phyloP scores from a whole-genome alignment of 2,888 invertebrate genomes.

The Macaria liturata region DNA sequence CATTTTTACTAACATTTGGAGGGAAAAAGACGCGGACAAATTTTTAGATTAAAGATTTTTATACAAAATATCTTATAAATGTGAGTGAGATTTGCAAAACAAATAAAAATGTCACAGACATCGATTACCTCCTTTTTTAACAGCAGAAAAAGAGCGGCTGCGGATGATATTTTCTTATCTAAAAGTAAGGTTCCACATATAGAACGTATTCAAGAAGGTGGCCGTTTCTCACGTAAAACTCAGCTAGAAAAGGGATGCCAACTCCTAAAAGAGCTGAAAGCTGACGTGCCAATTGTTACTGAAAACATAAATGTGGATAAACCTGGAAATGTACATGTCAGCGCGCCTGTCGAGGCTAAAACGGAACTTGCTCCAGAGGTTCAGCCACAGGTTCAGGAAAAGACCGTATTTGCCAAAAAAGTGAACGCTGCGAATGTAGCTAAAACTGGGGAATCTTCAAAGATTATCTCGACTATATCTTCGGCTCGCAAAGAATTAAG shows the following conservation, averaged over 20 bases:
- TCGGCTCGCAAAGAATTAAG: slow-evolving; percentile 84
- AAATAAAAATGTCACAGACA: slow-evolving; percentile 87
- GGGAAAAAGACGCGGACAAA: slow-evolving; percentile 42
- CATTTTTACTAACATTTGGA: slow-evolving; percentile 39
- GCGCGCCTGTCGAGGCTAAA: slow-evolving; percentile 10
- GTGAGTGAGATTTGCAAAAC: too few relatives aligned
- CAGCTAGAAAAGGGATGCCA: slow-evolving; percentile 39
- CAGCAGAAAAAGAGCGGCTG: slow-evolving; percentile 89
- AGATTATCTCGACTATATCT: slow-evolving; percentile 63
- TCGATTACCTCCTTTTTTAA: slow-evolving; percentile 90
- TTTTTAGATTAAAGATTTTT: too few relatives aligned
- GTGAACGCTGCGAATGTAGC: slow-evolving; percentile 53
- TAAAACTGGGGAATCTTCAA: slow-evolving; percentile 44
- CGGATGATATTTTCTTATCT: slow-evolving; percentile 83
- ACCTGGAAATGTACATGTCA: slow-evolving; percentile 18
- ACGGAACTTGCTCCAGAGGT: slow-evolving; percentile 13
- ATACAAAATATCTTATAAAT: too few relatives aligned
- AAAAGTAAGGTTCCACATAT: slow-evolving; percentile 78
- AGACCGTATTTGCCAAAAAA: slow-evolving; percentile 61
- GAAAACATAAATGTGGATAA: slow-evolving; percentile 24
- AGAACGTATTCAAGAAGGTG: slow-evolving; percentile 51
- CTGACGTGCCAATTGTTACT: neutral
- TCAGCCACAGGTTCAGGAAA: slow-evolving; percentile 20
- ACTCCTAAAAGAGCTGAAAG: slow-evolving; percentile 22
- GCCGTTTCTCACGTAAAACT: slow-evolving; percentile 43